These are phyloP conservation scores for Bombus huntii DNA, from an alignment of 1,140 invertebrate genomes.

Conservation along the genomic window DNA sequence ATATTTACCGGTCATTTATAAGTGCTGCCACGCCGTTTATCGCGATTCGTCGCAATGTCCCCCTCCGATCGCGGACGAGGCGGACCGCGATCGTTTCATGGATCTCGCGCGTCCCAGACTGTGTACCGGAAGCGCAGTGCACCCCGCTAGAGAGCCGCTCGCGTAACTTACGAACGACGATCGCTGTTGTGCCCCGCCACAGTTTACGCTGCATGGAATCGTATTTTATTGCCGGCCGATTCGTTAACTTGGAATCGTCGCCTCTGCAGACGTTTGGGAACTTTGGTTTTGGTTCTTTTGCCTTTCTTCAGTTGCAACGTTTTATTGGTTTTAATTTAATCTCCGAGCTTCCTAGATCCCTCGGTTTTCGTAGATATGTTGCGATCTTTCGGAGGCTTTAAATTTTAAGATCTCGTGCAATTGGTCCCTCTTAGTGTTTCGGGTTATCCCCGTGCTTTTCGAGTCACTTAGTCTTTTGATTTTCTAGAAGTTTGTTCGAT, in stretches of 20 bases:
- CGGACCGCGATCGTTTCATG: slow-evolving; percentile 24
- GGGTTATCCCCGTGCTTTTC: neutral
- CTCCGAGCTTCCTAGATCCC: too few relatives aligned
- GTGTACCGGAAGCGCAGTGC: slow-evolving; percentile 31
- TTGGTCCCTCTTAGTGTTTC: too few relatives aligned
- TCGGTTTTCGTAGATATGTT: too few relatives aligned
- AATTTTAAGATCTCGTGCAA: too few relatives aligned
- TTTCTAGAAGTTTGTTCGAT: too few relatives aligned
- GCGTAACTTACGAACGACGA: slow-evolving; percentile 15
- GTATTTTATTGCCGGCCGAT: neutral
- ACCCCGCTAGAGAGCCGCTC: neutral
- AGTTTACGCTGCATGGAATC: slow-evolving; percentile 24
- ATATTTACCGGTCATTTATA: slow-evolving; percentile 73
- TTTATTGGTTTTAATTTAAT: too few relatives aligned
- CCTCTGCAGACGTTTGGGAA: neutral
- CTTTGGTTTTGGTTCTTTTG: neutral
- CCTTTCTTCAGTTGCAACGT: too few relatives aligned
- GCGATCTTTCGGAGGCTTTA: too few relatives aligned
- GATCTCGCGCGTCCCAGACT: slow-evolving; percentile 27
- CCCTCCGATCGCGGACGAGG: slow-evolving; percentile 15
- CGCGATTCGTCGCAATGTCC: slow-evolving; percentile 48
- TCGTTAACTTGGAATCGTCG: slow-evolving; percentile 4
- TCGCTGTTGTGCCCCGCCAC: neutral
- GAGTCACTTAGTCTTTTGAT: neutral
- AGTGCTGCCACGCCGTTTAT: slow-evolving; percentile 49